Evolutionary conservation across 2,113 vertebrate species (phyloP), one percentile per base, ranked within the genome.

Genomic region (Seriola aureovittata): DNA sequence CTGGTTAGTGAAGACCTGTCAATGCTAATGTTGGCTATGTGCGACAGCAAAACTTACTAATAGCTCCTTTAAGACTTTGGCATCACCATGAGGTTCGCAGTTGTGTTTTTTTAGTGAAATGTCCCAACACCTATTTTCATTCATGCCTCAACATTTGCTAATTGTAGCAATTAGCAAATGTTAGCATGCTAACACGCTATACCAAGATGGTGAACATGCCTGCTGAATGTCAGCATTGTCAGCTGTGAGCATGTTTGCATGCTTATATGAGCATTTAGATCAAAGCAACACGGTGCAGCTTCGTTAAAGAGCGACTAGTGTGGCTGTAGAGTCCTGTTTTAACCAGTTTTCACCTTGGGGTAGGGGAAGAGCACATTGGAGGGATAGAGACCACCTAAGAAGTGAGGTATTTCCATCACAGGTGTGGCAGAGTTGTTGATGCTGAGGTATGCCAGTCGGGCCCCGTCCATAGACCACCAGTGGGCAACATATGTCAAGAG

Each of bases 341-440:
- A 25, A 80, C 16, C 11, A 19, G 19, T 44, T 36, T 67, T 82
- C 79, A 96, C 96, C 95, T 97, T 97, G 5, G 96, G 96, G 81
- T 97, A 97, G 1, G 94, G 95, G 78, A 95, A 96, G 80, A 94
- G 50, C 11, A 88, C 60, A 58, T 94, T 95, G 75, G 94, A 88
- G 10, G 96, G 96, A 81, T 97, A 96, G 55, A 94, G 88, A 50
- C 95, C 93, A 4, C 95, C 96, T 55, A 96, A 77, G 86, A 96
- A 97, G 75, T 95, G 94, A 32, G 95, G 95, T 70, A 97, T 94
- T 82, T 97, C 96, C 96, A 96, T 96, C 64, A 93, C 83, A 46
- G 96, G 95, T 32, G 96, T 96, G 59, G 91, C 93, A n/a, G 96
- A 93, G 90, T 96, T 95, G 92, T 97, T 96, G 87, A 97, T 95